phyloP scores from a whole-genome alignment of 2,888 invertebrate species.

The Zeuzera pyrina region DNA sequence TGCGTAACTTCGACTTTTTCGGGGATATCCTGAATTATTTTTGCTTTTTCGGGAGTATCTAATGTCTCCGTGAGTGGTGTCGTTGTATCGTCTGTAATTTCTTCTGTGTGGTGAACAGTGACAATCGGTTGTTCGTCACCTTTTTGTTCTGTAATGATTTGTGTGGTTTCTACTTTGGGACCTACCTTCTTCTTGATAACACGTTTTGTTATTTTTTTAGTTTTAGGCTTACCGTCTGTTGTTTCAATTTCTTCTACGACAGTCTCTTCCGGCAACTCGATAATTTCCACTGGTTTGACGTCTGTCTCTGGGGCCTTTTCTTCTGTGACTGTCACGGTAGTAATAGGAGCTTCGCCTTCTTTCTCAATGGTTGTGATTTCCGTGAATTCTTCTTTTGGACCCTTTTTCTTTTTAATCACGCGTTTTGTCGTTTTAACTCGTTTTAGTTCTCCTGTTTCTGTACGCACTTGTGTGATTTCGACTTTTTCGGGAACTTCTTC shows the following conservation, averaged over 20 bases:
- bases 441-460: conserved; percentile 33
- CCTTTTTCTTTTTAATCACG: conserved; percentile 37
- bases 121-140: conserved; percentile 22
- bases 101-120: conserved; percentile 13
- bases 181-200: conserved; percentile 25
- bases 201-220: conserved; percentile 17
- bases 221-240: conserved; percentile 6
- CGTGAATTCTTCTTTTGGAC: conserved; percentile 45
- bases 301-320: conserved; percentile 29
- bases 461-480: conserved; percentile 35
- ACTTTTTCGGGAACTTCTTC: conserved; percentile 36
- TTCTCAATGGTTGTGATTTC: conserved; percentile 44
- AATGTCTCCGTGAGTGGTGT: conserved; percentile 9
- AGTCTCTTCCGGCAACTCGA: conserved; percentile 19
- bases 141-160: conserved; percentile 27
- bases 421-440: conserved; percentile 19
- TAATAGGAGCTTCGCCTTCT: conserved; percentile 29
- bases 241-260: conserved; percentile 11
- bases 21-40: conserved; percentile 4
- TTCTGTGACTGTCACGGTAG: conserved; percentile 25
- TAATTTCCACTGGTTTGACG: conserved; percentile 22
- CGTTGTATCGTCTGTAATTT: conserved; percentile 13
- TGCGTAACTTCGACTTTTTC: conserved; percentile 10
- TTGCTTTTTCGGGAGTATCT: conserved; percentile 17
- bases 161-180: conserved; percentile 22